Percentiles rank a stretch among this genome's conserved stretches.
These are phyloP conservation scores for Anguilla megastoma DNA, from an alignment of 2,797 vertebrate species.

Conservation along the genomic window DNA sequence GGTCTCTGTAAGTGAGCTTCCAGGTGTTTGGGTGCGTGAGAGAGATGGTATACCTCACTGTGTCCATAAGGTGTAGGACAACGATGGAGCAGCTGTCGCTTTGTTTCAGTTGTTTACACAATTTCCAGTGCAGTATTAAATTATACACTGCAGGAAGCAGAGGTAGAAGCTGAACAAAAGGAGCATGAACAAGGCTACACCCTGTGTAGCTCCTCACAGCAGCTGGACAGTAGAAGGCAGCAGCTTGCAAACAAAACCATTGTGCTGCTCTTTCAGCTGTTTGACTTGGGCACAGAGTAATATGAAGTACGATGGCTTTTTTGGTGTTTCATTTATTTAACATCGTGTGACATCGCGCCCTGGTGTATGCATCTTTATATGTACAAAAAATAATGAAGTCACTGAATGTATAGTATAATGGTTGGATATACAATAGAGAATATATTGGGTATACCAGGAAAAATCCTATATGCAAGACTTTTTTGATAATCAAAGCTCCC, in stretches of 20 bases:
- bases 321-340: not conserved
- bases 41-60: constrained; percentile 75
- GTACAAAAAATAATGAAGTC: not conserved
- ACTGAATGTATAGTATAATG: not conserved
- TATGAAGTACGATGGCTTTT: not conserved
- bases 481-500: not conserved
- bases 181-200: constrained; percentile 46
- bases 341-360: not conserved
- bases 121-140: constrained; percentile 64
- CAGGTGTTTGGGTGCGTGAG: constrained; percentile 58
- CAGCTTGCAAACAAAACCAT: constrained; percentile 44
- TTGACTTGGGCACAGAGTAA: not conserved
- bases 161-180: constrained; percentile 52
- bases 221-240: constrained; percentile 46
- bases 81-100: constrained; percentile 77
- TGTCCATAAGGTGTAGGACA: constrained; percentile 74
- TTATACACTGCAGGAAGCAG: constrained; percentile 66
- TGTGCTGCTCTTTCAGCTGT: not conserved
- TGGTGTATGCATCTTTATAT: not conserved
- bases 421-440: not conserved
- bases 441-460: not conserved
- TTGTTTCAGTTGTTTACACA: constrained; percentile 79
- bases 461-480: not conserved
- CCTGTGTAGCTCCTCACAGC: constrained; percentile 44
- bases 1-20: constrained; percentile 61